Conservation (phyloP, 1,140 invertebrate species). For the Aphidius ervi region DNA sequence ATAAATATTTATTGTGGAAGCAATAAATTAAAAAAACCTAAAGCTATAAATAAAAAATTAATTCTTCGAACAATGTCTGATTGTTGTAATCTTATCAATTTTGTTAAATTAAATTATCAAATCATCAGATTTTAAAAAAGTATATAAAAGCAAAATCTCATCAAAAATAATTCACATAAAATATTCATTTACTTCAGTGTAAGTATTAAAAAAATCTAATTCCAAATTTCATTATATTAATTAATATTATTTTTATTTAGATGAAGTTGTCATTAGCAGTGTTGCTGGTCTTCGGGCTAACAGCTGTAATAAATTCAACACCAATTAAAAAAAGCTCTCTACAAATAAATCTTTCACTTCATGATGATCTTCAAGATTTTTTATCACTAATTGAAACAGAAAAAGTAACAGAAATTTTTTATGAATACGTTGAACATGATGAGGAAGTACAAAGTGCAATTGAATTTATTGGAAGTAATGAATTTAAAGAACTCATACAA, state of each 20-base stretch:
- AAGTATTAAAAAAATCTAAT: slow-evolving; percentile 19
- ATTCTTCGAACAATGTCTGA: no score
- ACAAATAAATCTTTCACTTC: not conserved
- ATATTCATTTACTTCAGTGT: slow-evolving; percentile 19
- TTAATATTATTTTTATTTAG: slow-evolving; percentile 12
- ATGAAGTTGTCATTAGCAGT: slow-evolving; percentile 22
- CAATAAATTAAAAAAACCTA: no score
- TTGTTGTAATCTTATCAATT: not conserved
- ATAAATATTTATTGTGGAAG: no score
- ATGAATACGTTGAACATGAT: slow-evolving; percentile 18
- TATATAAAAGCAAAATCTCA: slow-evolving; percentile 13
- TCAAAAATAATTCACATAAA: slow-evolving; percentile 12
- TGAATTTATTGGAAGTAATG: slow-evolving; percentile 23
- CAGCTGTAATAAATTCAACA: not conserved
- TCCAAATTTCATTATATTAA: not conserved
- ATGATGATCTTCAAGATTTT: slow-evolving; percentile 22
- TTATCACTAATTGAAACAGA: slow-evolving; percentile 18
- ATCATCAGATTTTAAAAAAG: slow-evolving; percentile 6
- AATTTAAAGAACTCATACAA: slow-evolving; percentile 23
- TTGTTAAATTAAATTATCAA: no score
- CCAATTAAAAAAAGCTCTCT: no score
- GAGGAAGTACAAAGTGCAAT: slow-evolving; percentile 25
- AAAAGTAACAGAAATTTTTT: slow-evolving; percentile 17
- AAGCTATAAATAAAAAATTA: no score
- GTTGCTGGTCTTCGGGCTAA: slow-evolving; percentile 19